Evolutionary conservation across 2,113 vertebrate species (phyloP), one percentile per base, ranked within the genome.

Genomic region (Columba janthina): DNA sequence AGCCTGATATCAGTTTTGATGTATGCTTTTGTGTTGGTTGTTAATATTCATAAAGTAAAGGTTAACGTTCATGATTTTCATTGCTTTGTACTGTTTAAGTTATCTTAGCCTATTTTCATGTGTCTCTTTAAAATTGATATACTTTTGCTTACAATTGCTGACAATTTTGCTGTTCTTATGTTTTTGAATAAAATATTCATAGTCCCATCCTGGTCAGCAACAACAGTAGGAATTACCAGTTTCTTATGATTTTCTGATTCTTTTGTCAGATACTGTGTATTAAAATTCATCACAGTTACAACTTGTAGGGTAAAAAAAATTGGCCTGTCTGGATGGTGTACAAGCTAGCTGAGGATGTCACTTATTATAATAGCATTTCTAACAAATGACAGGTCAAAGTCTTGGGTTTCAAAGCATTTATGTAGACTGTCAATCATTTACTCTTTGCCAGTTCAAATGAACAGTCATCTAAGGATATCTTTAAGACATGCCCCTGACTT

Each of bases 291-390:
- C 46, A 80, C 71, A 85, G 67, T 92, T 96, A 75, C 70, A 95
- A 93, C 91, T 91, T 93, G 42, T 89, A 92, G 44, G 36, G 34
- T 16, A 64, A 87, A 90, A 84, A 96, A 92, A 40, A 90, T 64
- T 96, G 72, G 50, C 81, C 70, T 95, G 80, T 94, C 62, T 94
- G 46, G 40, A 31, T 92, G 25, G 81, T 90, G 54, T 92, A 78
- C 67, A 38, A 95, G 29, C 70, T 85, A 77, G 69, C 87, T 95
- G 74, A 82, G 58, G 78, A 81, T 98, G 97, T 93, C 94, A 95
- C 46, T 96, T 97, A 91, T 51, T 94, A 80, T 94, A 98, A 96
- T 79, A 94, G 25, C 5, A 87, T 96, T 98, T 97, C 81, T 97
- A 96, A 97, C 9, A 61, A 97, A 97, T 93, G 95, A 92, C 82